Evolutionary conservation across 2,113 vertebrate genomes (phyloP), one percentile per base, ranked within the genome.

Genomic region (Motacilla tschutschensis): DNA sequence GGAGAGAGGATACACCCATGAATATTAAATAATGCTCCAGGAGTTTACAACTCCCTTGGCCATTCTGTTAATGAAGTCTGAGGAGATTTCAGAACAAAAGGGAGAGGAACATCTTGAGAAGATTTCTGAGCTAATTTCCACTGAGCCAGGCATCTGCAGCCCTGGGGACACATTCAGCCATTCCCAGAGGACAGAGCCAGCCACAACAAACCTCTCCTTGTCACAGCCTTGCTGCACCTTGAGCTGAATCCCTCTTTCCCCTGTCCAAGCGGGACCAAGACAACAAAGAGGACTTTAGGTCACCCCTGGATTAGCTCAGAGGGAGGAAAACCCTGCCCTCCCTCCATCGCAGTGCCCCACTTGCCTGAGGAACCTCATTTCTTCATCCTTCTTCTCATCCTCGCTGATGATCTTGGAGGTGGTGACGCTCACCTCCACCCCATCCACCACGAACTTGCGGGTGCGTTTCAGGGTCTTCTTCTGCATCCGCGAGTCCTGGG

Each of bases 351-450:
- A 16, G 11, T 8, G 46, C n/a, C 4, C 16, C 78, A 79, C 97
- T 95, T 96, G 96, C 99, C 99, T 99, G 94, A 99, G 97, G 66
- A 99, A 99, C 65, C 99, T 95, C 98, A 99, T 99, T 94, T 99
- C 99, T 85, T 99, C 99, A 17, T 99, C 98, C 85, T 99, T 99
- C 97, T 99, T 99, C 95, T 99, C 99, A 51, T 99, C 99, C 2
- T 99, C 99, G 0, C 97, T 94, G 94, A 99, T 99, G 95, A 99
- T 99, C 96, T 99, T 99, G 5, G 98, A 99, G 40, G 99, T 99
- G 81, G 99, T 99, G 89, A 99, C 97, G 44, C 99, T 99, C 88
- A 99, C 98, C 94, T 99, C 97, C 12, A 99, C 98, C 1, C 99
- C 99, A 4, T 99, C 99, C 33, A 99, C 96, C 55, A 99, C 95